Base-by-base conservation (phyloP, 2,113 vertebrate species). In the Amphilophus citrinellus region DNA sequence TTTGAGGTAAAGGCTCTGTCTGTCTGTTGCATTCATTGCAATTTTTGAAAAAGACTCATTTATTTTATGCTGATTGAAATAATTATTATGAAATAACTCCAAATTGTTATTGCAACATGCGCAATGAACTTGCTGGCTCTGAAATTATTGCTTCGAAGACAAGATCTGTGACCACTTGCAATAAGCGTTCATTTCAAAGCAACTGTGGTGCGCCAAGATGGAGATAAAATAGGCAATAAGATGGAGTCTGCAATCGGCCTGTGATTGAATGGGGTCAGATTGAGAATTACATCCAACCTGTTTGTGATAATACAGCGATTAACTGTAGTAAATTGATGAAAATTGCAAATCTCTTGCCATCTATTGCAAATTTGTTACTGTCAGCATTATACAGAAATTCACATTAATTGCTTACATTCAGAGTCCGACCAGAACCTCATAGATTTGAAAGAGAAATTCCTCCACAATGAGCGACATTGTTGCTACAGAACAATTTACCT, bases 301-400 rank as follows among this genome's bases (percentile, higher is more conserved):
- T 18, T 47, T 8, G 42, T 27, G 47, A 68, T 68, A 4, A 1
- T 68, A 47, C 39, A 47, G 65, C 39, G 2, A 68, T 68, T 68
- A 47, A 47, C n/a, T 66, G 39, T 2, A 0, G n/a, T 66, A 47
- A 27, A 47, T 17, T 0, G 17, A 14, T 47, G 39, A 0, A 47
- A 66, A 27, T 17, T 66, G 7, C 39, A 13, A 66, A 27, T 66
- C 14, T 44, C 63, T 44, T 44, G 22, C 4, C 0, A 0, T 22
- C 39, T 66, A 44, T 68, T 27, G 8, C 22, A 68, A 68, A 47
- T 68, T 27, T 47, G 42, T 27, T 68, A 22, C 35, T 5, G 7
- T 6, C 35, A 6, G 5, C 35, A 35, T 37, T 7, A 37, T 37
- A 18, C 27, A 68, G 65, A 27, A 18, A 27, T 27, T 68, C 22